phyloP scores from a whole-genome alignment of 1,140 invertebrate genomes.

The Drosophila murphyi region DNA sequence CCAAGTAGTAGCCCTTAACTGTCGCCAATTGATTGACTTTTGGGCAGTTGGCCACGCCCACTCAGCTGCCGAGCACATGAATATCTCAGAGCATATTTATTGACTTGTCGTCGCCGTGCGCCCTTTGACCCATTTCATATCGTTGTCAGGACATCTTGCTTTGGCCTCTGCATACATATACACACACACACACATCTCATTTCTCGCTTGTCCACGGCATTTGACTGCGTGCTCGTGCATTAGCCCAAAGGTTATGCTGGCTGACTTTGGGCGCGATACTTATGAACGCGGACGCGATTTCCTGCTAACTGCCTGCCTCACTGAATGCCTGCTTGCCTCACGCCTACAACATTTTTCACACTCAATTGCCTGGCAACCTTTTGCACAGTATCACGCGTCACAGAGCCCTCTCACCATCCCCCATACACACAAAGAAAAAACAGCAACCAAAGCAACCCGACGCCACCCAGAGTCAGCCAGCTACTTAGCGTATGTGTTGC shows the following conservation, averaged over 20 bases:
- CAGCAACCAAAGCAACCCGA: not conserved
- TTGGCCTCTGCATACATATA: constrained; percentile 21
- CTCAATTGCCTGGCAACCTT: constrained; percentile 82
- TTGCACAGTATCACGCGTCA: constrained; percentile 78
- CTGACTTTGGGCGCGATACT: constrained; percentile 38
- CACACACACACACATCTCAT: not conserved
- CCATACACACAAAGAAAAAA: too few species aligned
- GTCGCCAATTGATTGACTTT: constrained; percentile 66
- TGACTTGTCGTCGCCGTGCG: constrained; percentile 69
- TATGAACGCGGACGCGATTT: constrained; percentile 30
- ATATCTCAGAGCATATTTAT: constrained; percentile 76
- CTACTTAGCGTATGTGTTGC: constrained; percentile 78
- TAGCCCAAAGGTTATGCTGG: constrained; percentile 65
- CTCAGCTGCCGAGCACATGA: constrained; percentile 51
- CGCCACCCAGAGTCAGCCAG: constrained; percentile 44
- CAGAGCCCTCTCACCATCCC: not conserved
- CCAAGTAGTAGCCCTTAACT: constrained; percentile 39
- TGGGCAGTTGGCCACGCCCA: constrained; percentile 17
- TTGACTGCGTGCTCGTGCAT: constrained; percentile 80
- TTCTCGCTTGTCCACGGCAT: constrained; percentile 57
- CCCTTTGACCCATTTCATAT: constrained; percentile 71
- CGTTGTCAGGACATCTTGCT: constrained; percentile 57
- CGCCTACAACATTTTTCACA: constrained; percentile 77
- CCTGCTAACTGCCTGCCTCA: not conserved
- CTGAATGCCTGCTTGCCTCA: constrained; percentile 9